A percentile compares a stretch with the other conserved stretches of the same genome.
These are phyloP conservation scores for Lanistes nyassanus DNA, from an alignment of 1,140 invertebrate genomes.

Conservation along the genomic window DNA sequence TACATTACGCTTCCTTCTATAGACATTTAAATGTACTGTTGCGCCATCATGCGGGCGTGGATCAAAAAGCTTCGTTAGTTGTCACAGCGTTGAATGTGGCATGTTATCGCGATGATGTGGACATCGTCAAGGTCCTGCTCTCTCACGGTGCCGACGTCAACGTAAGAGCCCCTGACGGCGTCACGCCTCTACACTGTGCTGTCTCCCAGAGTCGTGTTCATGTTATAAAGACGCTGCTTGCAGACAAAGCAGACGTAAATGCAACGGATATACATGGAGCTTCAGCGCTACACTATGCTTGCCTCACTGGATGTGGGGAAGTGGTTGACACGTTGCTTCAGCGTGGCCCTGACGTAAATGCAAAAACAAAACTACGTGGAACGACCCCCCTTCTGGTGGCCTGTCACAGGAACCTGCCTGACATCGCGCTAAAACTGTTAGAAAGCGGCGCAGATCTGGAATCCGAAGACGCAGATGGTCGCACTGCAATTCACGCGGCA, in stretches of 20 bases:
- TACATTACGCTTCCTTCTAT: background rate
- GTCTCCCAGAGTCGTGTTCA: background rate
- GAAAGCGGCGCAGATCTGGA: background rate
- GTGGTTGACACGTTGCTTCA: too few relatives aligned
- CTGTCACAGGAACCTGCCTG: background rate
- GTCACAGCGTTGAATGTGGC: background rate
- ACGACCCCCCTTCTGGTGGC: background rate
- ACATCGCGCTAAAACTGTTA: background rate
- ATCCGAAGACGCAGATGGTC: conserved; percentile 2
- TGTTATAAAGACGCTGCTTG: background rate
- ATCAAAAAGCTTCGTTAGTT: background rate
- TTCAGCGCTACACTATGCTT: too few relatives aligned
- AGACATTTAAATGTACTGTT: background rate
- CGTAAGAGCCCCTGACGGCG: background rate
- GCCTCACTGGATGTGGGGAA: too few relatives aligned
- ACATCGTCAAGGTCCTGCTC: background rate
- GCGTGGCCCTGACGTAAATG: too few relatives aligned
- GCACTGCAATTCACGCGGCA: background rate
- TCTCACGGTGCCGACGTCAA: background rate
- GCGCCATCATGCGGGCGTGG: background rate
- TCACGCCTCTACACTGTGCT: background rate
- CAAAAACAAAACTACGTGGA: background rate
- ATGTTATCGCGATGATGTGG: background rate
- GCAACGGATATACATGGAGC: too few relatives aligned
- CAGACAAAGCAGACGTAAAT: too few relatives aligned